phyloP scores from a whole-genome alignment of 2,888 invertebrate genomes.

The Drosophila demipolita region DNA sequence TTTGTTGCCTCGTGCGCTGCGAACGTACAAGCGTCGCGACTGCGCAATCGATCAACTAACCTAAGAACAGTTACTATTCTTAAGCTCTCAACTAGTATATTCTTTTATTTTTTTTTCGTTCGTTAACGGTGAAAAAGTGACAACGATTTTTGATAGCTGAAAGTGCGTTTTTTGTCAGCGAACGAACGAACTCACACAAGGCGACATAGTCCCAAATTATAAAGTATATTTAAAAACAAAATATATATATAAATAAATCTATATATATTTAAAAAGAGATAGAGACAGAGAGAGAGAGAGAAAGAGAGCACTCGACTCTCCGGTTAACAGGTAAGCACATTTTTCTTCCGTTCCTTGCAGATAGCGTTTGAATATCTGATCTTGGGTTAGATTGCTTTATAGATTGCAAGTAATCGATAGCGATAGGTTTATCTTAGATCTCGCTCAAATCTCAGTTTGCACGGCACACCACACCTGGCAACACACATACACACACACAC shows the following conservation, averaged over 20 bases:
- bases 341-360: slow-evolving; percentile 2
- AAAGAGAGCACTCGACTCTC: slow-evolving; percentile 1
- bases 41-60: neutral
- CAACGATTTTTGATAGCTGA: slow-evolving; percentile 2
- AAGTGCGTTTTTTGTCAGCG: neutral
- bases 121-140: slow-evolving; percentile 27
- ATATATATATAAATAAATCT: neutral
- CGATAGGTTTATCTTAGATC: slow-evolving; percentile 15
- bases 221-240: neutral
- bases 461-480: slow-evolving; percentile 58
- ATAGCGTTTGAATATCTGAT: neutral
- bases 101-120: slow-evolving; percentile 18
- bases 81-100: neutral
- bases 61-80: neutral
- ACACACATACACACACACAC: slow-evolving; percentile 19
- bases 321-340: slow-evolving; percentile 47
- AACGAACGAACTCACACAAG: slow-evolving; percentile 1
- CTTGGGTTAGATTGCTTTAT: slow-evolving; percentile 5
- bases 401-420: slow-evolving; percentile 49
- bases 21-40: slow-evolving; percentile 49
- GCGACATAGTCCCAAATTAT: slow-evolving; percentile 63
- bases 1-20: slow-evolving; percentile 70
- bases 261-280: neutral
- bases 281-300: neutral
- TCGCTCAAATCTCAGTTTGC: slow-evolving; percentile 16